A percentile compares a stretch with the other conserved stretches of the same genome.
These are phyloP conservation scores for Melanerpes formicivorus DNA, from an alignment of 2,113 vertebrate genomes.

Conservation along the genomic window DNA sequence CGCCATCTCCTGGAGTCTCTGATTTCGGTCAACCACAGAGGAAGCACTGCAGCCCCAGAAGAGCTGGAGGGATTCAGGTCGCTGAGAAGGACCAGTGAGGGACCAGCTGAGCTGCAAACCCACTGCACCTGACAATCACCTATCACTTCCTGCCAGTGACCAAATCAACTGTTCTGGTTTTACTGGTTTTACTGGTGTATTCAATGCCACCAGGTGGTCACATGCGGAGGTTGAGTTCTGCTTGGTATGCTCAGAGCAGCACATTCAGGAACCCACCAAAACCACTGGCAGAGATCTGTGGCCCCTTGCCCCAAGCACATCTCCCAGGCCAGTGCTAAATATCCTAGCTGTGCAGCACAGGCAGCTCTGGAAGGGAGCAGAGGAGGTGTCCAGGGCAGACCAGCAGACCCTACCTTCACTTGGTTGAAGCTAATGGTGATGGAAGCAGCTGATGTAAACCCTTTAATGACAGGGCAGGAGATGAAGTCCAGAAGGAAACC, in stretches of 20 bases:
- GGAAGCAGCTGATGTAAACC: conserved; percentile 92
- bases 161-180: background rate
- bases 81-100: fast-evolving
- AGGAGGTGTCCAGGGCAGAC: fast-evolving
- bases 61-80: background rate
- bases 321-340: fast-evolving
- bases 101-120: background rate
- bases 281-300: fast-evolving
- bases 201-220: background rate
- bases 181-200: background rate
- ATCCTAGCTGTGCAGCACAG: fast-evolving
- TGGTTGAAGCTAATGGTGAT: conserved; percentile 93
- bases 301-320: background rate
- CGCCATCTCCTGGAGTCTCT: background rate
- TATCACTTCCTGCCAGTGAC: background rate
- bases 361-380: background rate
- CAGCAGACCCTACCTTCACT: conserved; percentile 83
- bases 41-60: conserved; percentile 1
- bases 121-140: fast-evolving
- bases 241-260: background rate
- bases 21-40: conserved; percentile 67
- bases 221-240: background rate
- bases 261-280: background rate
- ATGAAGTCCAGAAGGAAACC: conserved; percentile 95
- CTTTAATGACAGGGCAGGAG: conserved; percentile 93